Evolutionary conservation across 1,140 invertebrate genomes (phyloP).

Genomic region (Palaemon carinicauda): DNA sequence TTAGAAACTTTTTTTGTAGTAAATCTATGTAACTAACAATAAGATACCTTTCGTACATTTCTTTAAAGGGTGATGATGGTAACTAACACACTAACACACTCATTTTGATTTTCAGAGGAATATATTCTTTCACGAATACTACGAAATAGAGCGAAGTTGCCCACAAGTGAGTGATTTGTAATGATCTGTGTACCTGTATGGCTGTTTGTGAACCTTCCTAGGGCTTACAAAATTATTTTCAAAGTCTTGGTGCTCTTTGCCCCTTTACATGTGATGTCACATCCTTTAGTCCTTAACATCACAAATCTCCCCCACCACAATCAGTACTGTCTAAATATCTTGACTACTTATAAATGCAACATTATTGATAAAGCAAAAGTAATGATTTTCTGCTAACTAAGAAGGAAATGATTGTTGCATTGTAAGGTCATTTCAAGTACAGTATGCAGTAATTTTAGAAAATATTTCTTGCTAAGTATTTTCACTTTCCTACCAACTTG

Average conservation of each 20-base stretch:
- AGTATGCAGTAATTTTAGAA: no score
- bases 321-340: not conserved
- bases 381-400: no score
- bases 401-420: no score
- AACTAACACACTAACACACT: slow-evolving; percentile 45
- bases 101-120: slow-evolving; percentile 57
- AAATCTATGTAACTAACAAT: slow-evolving; percentile 31
- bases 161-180: slow-evolving; percentile 55
- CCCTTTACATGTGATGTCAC: not conserved
- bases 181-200: slow-evolving; percentile 38
- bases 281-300: slow-evolving; percentile 8
- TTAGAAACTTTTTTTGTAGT: not conserved
- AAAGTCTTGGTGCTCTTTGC: slow-evolving; percentile 9
- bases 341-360: no score
- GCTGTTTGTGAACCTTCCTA: slow-evolving; percentile 46
- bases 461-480: no score
- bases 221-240: slow-evolving; percentile 21
- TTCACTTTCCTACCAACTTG: no score
- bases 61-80: not conserved
- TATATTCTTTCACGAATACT: slow-evolving; percentile 60
- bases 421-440: no score
- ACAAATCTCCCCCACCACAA: slow-evolving; percentile 27
- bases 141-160: slow-evolving; percentile 57
- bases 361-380: no score
- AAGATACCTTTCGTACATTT: slow-evolving; percentile 23